Conservation (phyloP, 2,888 invertebrate genomes). For the Zeuzera pyrina region DNA sequence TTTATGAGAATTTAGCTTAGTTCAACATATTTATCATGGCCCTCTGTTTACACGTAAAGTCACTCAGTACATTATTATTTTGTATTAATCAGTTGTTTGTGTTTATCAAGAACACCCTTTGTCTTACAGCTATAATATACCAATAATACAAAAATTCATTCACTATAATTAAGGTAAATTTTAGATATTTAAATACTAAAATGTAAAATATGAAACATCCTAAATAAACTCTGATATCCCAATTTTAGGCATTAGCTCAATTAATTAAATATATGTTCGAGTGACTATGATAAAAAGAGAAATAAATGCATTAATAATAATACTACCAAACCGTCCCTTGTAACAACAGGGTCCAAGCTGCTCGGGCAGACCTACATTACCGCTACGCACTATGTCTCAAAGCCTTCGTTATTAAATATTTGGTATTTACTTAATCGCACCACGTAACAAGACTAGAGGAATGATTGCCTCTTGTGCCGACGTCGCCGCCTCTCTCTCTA, state of each 20-base stretch:
- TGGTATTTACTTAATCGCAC: constrained; percentile 69
- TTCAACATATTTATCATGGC: constrained; percentile 71
- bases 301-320: constrained; percentile 72
- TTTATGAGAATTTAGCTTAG: constrained; percentile 67
- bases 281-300: constrained; percentile 69
- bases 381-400: constrained; percentile 43
- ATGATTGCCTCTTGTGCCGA: constrained; percentile 66
- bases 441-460: constrained; percentile 71
- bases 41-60: constrained; percentile 73
- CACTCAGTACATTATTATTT: constrained; percentile 70
- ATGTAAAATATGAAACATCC: constrained; percentile 73
- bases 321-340: constrained; percentile 63
- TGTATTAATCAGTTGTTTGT: constrained; percentile 68
- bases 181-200: constrained; percentile 73
- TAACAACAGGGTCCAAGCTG: constrained; percentile 62
- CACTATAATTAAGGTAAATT: constrained; percentile 73
- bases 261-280: constrained; percentile 69
- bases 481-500: constrained; percentile 25
- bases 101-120: constrained; percentile 69
- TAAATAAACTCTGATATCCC: constrained; percentile 74
- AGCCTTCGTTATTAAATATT: constrained; percentile 64
- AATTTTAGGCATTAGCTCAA: constrained; percentile 72
- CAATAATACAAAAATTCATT: constrained; percentile 73
- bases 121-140: constrained; percentile 70
- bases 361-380: constrained; percentile 50